A percentile compares a stretch with the other conserved stretches of the same genome.
These are phyloP conservation scores for Neogobius melanostomus DNA, from an alignment of 2,113 vertebrate species.

Conservation along the genomic window DNA sequence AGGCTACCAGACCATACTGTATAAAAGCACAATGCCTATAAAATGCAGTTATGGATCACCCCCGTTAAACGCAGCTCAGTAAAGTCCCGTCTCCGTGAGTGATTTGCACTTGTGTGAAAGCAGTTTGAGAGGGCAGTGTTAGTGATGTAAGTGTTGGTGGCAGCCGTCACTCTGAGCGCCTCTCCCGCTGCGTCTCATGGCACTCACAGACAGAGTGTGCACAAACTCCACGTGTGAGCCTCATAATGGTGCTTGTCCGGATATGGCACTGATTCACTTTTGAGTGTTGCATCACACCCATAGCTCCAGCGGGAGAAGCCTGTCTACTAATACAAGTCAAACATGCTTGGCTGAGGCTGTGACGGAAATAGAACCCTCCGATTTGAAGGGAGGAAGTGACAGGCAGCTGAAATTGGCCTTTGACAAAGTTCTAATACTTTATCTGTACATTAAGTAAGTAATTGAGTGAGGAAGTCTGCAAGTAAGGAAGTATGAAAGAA, in stretches of 20 bases:
- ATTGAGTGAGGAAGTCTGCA: too few relatives aligned
- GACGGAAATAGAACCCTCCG: neutral
- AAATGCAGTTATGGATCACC: neutral
- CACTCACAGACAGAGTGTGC: conserved; percentile 22
- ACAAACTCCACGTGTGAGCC: conserved; percentile 16
- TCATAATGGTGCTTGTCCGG: conserved; percentile 35
- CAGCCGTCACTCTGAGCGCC: conserved; percentile 32
- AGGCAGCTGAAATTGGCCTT: neutral
- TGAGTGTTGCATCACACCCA: conserved; percentile 34
- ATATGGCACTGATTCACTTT: conserved; percentile 42
- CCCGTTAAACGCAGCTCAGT: neutral
- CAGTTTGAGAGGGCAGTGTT: conserved; percentile 26
- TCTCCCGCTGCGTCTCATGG: conserved; percentile 35
- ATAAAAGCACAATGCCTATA: too few relatives aligned
- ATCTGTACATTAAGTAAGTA: neutral
- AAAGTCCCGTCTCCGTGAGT: neutral
- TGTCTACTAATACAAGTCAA: conserved; percentile 17
- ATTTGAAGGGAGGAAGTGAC: neutral
- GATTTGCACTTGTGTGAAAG: conserved; percentile 5
- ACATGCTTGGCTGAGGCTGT: neutral
- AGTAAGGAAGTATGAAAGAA: too few relatives aligned
- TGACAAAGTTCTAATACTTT: neutral
- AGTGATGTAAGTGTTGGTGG: conserved; percentile 44
- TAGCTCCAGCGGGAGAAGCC: conserved; percentile 29
- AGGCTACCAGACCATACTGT: too few relatives aligned